Evolutionary conservation across 2,797 vertebrate genomes (phyloP).

Genomic region (Coreius guichenoti): DNA sequence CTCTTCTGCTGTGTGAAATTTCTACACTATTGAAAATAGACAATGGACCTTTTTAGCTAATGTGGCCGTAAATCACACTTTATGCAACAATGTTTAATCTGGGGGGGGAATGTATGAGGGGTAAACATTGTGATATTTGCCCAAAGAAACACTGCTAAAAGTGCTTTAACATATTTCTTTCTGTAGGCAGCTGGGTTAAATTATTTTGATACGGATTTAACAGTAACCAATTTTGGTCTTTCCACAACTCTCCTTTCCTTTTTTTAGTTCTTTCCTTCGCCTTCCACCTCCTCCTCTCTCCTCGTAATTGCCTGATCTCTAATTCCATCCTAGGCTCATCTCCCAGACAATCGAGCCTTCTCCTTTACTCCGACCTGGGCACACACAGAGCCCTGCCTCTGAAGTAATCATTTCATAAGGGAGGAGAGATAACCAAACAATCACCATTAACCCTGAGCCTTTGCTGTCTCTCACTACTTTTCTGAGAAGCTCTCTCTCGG

Average conservation of each 20-base stretch:
- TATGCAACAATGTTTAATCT: background rate
- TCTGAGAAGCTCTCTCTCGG: background rate
- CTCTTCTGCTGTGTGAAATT: background rate
- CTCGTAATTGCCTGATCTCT: constrained; percentile 48
- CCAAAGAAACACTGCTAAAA: background rate
- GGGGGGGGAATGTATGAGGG: background rate
- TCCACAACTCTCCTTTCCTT: constrained; percentile 29
- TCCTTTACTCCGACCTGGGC: constrained; percentile 47
- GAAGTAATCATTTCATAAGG: constrained; percentile 63
- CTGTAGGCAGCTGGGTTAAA: background rate
- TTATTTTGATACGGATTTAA: constrained; percentile 10
- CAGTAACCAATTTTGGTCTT: constrained; percentile 17
- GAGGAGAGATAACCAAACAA: constrained; percentile 54
- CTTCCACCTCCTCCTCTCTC: background rate
- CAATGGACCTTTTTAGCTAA: background rate
- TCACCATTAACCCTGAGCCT: constrained; percentile 52
- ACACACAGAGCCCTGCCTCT: constrained; percentile 46
- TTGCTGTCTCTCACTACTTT: constrained; percentile 36
- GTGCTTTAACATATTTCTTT: background rate
- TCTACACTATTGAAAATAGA: background rate
- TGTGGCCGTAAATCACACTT: background rate
- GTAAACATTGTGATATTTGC: background rate
- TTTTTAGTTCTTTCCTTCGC: background rate
- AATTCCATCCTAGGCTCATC: constrained; percentile 56
- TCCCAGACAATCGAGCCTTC: constrained; percentile 59